Evolutionary conservation across 2,113 vertebrate species (phyloP).

Genomic region (Patagioenas fasciata): DNA sequence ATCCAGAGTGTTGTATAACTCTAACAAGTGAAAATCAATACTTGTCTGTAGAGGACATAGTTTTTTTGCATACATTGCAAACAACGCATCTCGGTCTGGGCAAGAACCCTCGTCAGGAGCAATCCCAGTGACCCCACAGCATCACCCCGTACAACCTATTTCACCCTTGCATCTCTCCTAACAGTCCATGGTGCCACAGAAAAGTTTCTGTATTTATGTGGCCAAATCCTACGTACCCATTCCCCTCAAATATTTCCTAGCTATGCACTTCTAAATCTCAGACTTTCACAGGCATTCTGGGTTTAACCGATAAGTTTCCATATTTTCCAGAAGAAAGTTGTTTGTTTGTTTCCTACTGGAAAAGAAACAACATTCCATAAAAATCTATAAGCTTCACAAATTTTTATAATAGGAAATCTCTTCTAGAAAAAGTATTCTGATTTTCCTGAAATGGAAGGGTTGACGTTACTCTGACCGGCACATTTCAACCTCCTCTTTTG

Average conservation of each 20-base stretch:
- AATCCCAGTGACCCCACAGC: not conserved
- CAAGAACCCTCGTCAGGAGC: not conserved
- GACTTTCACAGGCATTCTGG: not conserved
- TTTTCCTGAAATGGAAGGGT: not conserved
- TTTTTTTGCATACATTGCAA: not conserved
- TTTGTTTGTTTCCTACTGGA: no score
- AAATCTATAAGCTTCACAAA: not conserved
- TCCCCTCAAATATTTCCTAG: not conserved
- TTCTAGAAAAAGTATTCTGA: not conserved
- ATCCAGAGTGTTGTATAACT: not conserved
- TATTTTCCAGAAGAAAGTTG: not conserved
- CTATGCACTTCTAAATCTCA: not conserved
- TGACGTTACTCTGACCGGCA: not conserved
- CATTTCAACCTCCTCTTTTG: not conserved
- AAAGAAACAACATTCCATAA: not conserved
- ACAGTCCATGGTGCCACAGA: rapidly evolving
- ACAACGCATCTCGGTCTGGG: not conserved
- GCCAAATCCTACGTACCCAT: not conserved
- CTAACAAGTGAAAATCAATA: not conserved
- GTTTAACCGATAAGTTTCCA: not conserved
- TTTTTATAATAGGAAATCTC: not conserved
- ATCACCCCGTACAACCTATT: not conserved
- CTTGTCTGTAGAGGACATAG: not conserved
- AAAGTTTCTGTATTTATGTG: not conserved
- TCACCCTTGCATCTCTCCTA: not conserved